Evolutionary conservation across 2,888 invertebrate species (phyloP).

Genomic region (Panorpa germanica): DNA sequence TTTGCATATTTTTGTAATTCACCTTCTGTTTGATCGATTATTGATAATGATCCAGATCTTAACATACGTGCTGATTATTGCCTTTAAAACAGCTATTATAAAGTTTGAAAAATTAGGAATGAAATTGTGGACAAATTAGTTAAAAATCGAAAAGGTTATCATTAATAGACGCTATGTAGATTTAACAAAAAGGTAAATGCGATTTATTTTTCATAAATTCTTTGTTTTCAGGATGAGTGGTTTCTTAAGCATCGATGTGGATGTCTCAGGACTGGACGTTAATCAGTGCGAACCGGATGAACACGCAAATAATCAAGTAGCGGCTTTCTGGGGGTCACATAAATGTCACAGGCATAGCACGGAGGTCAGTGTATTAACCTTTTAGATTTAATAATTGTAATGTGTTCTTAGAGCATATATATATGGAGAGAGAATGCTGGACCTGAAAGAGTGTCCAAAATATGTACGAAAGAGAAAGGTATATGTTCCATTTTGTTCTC

Average conservation of each 20-base stretch:
- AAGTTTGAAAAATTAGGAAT: conserved; percentile 1
- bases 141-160: no score
- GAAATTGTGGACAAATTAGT: no score
- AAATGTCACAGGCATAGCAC: conserved; percentile 73
- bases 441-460: no score
- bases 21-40: not conserved
- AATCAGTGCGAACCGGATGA: conserved; percentile 60
- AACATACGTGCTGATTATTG: not conserved
- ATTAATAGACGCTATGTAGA: no score
- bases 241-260: conserved; percentile 56
- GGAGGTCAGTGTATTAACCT: conserved; percentile 35
- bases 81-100: not conserved
- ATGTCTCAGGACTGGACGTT: conserved; percentile 59
- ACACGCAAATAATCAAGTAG: conserved; percentile 37
- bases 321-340: conserved; percentile 72
- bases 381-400: conserved; percentile 6
- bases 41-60: not conserved
- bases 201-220: conserved; percentile 7
- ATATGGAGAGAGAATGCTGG: no score
- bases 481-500: no score
- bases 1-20: conserved; percentile 1
- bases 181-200: no score
- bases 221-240: conserved; percentile 26
- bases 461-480: no score
- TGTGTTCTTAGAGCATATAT: no score